Base-by-base conservation (phyloP, 2,888 invertebrate species). In the Pseudanteris insignis region DNA sequence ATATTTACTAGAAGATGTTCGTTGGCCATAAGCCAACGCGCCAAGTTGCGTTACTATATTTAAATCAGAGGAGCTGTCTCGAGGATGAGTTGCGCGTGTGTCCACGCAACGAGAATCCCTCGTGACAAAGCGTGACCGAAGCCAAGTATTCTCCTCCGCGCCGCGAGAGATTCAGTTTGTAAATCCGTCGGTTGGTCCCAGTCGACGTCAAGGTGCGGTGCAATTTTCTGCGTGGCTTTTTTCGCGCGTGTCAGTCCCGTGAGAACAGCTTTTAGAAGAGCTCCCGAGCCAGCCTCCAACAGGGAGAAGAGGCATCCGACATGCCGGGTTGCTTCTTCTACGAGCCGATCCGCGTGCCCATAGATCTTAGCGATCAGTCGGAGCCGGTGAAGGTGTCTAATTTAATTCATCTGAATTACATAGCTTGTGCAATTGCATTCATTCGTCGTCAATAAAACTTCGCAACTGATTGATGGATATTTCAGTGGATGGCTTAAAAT, bases 291-390 rank as follows among this genome's bases (percentile, higher is more conserved):
- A 50, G 18, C 33, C 18, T 28, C 25, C 29, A 25, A 34, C 40
- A 37, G 38, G 21, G 48, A 36, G 62, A 44, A 59, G 51, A 47
- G 40, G 64, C 64, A 54, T 65, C 63, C 66, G 65, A 69, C 55
- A 74, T 74, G 76, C 71, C 77, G 66, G 68, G 88, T 79, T 89
- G 89, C 80, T 83, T 84, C 71, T 84, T 85, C 70, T 86, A 86
- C 61, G 83, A 86, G 70, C 88, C 89, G 54, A 86, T 93, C 69
- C 85, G 88, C 72, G 84, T 88, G 65, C 92, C 93, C 63, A 88
- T 93, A 76, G 89, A 88, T 79, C 82, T 90, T 68, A 85, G 77
- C 74, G 88, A 88, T 70, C 89, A 90, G 75, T 92, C 93, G 62
- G 91, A 92, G 71, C 81, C 86, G 64, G 82, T 91, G 66, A 91